Conservation (phyloP, 2,797 vertebrate genomes). For the Brotogeris chrysoptera region DNA sequence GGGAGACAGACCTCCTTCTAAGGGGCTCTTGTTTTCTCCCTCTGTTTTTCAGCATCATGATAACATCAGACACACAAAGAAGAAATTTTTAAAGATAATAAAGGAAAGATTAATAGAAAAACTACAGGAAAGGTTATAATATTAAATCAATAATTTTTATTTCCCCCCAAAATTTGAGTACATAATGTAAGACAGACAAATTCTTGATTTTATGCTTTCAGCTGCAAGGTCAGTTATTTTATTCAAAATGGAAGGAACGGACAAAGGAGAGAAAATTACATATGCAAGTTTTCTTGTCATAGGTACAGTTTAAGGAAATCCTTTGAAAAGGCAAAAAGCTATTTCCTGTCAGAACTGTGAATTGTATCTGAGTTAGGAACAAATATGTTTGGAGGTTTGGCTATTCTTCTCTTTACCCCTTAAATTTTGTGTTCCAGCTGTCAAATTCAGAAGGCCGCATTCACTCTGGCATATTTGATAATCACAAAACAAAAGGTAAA, state of each 20-base stretch:
- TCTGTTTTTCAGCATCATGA: not conserved
- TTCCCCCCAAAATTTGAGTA: not conserved
- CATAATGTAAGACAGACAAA: not conserved
- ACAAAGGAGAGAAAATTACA: not conserved
- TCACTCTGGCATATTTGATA: not conserved
- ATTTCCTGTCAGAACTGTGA: not conserved
- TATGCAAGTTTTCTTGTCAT: not conserved
- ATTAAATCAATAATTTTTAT: not conserved
- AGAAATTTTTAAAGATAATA: not conserved
- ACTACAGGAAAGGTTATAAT: fast-evolving
- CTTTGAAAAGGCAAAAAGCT: not conserved
- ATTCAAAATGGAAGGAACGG: not conserved
- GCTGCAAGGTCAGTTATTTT: not conserved
- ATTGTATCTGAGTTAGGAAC: not conserved
- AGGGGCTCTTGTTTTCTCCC: not conserved
- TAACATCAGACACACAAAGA: not conserved
- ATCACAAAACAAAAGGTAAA: not conserved
- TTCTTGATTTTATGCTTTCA: not conserved
- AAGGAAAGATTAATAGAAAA: not conserved
- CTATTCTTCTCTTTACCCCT: not conserved
- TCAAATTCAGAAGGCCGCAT: not conserved
- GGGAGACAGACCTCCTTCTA: not conserved
- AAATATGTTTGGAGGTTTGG: not conserved
- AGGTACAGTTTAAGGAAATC: not conserved
- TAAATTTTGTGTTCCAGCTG: not conserved